Evolutionary conservation across 1,140 invertebrate species (phyloP), one percentile per base, ranked within the genome.

Genomic region (Acromyrmex heyeri): DNA sequence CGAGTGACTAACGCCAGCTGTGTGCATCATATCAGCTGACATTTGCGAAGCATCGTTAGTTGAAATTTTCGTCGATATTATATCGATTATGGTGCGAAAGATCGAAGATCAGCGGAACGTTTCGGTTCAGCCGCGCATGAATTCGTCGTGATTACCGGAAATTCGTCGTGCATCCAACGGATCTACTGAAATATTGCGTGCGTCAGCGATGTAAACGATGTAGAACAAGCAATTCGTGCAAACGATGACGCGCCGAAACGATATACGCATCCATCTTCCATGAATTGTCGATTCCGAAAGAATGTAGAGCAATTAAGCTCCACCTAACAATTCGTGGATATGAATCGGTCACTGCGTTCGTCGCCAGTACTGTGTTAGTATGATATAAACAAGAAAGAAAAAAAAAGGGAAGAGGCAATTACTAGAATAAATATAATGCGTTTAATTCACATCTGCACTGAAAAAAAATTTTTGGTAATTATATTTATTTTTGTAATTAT

Each of bases 71-170:
- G 1, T 12, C 16, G 12, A 34, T n/a, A 24, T 82, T 38, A 38
- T 70, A 59, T 5, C 21, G 53, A 59, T 59, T 72, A 72, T 16
- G 5, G 16, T 21, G 48, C 30, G 48, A n/a, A 44, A 27, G 53
- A 48, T 57, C 16, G 78, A 59, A 81, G 69, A 70, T 30, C 53
- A n/a, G 34, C 67, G 7, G 30, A 34, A 34, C 30, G 30, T 34
- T 34, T 34, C 30, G 30, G 5, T 48, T 2, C 18, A 24, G 14
- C 38, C 69, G 69, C 34, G 5, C 34, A 50, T 14, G 24, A 73
- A 83, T 61, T 73, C 53, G 8, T n/a, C 67, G 69, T 83, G 79
- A 83, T 83, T 83, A 83, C 79, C 79, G 79, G 69, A 83, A 83
- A 73, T 73, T 83, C 53, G 18, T 69, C 55, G 55, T 21, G 34